Conservation (phyloP, 1,140 invertebrate genomes). For the Matsumurasca onukii region DNA sequence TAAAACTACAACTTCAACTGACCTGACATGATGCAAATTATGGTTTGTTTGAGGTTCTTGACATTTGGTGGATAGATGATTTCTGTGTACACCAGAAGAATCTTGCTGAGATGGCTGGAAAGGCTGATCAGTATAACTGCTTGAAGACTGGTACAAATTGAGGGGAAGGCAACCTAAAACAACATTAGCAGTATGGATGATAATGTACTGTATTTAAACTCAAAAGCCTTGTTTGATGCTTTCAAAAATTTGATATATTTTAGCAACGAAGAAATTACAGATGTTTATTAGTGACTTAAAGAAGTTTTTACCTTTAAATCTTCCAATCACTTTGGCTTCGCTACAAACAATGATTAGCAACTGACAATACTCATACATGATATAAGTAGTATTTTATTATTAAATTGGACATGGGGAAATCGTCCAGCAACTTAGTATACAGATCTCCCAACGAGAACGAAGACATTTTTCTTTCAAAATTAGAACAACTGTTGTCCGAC, state of each 20-base stretch:
- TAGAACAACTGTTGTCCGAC: too few relatives aligned
- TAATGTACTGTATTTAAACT: too few relatives aligned
- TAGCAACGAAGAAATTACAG: constrained; percentile 8
- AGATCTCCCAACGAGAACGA: too few relatives aligned
- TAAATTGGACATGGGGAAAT: too few relatives aligned
- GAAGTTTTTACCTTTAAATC: constrained; percentile 1
- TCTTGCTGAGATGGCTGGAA: constrained; percentile 58
- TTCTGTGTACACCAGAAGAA: constrained; percentile 58
- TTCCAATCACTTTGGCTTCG: not conserved
- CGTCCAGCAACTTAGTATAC: too few relatives aligned
- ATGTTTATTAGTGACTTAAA: too few relatives aligned
- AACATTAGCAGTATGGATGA: too few relatives aligned
- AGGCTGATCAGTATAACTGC: constrained; percentile 55
- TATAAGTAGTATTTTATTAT: too few relatives aligned
- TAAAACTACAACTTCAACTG: too few relatives aligned
- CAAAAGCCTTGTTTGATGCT: too few relatives aligned
- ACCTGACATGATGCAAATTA: constrained; percentile 59
- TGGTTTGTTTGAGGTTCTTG: constrained; percentile 56
- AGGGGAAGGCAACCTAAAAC: constrained; percentile 50
- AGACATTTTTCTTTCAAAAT: too few relatives aligned
- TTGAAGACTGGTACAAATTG: constrained; percentile 52
- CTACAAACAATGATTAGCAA: constrained; percentile 4
- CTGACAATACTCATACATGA: too few relatives aligned
- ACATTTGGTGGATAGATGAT: constrained; percentile 53
- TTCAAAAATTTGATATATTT: not conserved